These are phyloP conservation scores for Petrolisthes manimaculis DNA, from an alignment of 2,888 invertebrate species.

Conservation along the genomic window DNA sequence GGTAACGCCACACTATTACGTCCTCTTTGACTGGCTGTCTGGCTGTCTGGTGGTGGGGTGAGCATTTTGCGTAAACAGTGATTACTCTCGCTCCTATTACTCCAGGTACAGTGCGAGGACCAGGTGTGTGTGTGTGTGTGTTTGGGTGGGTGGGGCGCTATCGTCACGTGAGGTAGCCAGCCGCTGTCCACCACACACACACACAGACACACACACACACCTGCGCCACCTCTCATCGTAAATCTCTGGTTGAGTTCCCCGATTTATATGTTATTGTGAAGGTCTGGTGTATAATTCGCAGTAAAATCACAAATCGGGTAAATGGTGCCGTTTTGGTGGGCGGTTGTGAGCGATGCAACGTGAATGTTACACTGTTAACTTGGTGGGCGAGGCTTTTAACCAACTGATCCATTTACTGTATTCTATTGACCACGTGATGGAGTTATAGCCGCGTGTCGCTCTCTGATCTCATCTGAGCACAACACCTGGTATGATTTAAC, in stretches of 20 bases:
- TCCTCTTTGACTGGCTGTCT: not conserved
- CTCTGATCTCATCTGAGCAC: too few relatives aligned
- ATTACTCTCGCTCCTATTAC: slow-evolving; percentile 28
- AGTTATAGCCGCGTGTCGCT: too few relatives aligned
- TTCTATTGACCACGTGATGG: not conserved
- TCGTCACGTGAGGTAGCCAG: not conserved
- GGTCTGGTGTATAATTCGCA: not conserved
- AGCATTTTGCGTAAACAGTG: slow-evolving; percentile 20
- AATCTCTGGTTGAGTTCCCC: slow-evolving; percentile 15
- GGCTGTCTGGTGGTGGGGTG: not conserved
- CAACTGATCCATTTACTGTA: not conserved
- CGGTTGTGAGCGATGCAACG: not conserved
- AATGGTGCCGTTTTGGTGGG: slow-evolving; percentile 1
- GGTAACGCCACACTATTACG: not conserved
- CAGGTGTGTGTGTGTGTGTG: slow-evolving; percentile 33
- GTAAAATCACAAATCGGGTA: slow-evolving; percentile 4
- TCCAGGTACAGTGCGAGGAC: not conserved
- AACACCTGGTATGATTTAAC: too few relatives aligned
- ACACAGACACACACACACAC: slow-evolving; percentile 2
- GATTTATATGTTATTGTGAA: slow-evolving; percentile 19
- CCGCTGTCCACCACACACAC: not conserved
- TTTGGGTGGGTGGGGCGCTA: not conserved
- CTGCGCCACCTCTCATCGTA: slow-evolving; percentile 13
- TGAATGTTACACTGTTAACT: not conserved
- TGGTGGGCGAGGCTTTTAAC: not conserved